Conservation (phyloP, 1,140 invertebrate genomes). For the Drosophila kepulauana region DNA sequence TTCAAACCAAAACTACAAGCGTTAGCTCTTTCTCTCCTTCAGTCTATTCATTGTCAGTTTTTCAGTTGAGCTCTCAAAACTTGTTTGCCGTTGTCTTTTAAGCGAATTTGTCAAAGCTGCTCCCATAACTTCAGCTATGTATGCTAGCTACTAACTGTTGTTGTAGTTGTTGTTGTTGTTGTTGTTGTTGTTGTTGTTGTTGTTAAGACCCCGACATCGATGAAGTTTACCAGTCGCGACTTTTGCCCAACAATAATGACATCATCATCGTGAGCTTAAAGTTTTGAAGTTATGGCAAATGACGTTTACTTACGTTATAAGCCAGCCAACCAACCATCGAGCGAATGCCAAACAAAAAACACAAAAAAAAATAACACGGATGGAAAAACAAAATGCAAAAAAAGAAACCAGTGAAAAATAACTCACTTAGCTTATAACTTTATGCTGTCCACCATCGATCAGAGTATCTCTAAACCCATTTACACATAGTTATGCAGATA, state of each 20-base stretch:
- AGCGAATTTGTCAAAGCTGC: slow-evolving; percentile 79
- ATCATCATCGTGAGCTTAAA: slow-evolving; percentile 80
- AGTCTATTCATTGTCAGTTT: slow-evolving; percentile 14
- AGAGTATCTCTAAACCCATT: slow-evolving; percentile 24
- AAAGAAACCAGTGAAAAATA: slow-evolving; percentile 17
- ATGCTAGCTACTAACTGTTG: slow-evolving; percentile 14
- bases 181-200: slow-evolving; percentile 7
- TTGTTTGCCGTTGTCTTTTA: slow-evolving; percentile 68
- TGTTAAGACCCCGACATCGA: slow-evolving; percentile 37
- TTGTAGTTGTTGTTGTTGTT: slow-evolving; percentile 1
- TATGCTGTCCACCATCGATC: slow-evolving; percentile 27
- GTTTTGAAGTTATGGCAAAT: slow-evolving; percentile 78
- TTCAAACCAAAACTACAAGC: slow-evolving; percentile 10
- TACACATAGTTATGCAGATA: slow-evolving; percentile 42
- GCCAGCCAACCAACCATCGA: slow-evolving; percentile 15
- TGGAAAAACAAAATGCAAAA: slow-evolving; percentile 21
- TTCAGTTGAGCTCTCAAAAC: slow-evolving; percentile 50
- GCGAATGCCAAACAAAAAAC: slow-evolving; percentile 18
- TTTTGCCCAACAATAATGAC: slow-evolving; percentile 70
- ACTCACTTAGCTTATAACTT: slow-evolving; percentile 14
- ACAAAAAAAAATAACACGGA: background rate
- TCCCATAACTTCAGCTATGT: slow-evolving; percentile 67
- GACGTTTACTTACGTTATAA: slow-evolving; percentile 56
- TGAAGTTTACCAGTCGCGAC: slow-evolving; percentile 63
- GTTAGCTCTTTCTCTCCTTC: background rate